A percentile compares a stretch with the other conserved stretches of the same genome.
Evolutionary conservation across 1,140 invertebrate species (phyloP).

Genomic region (Hycleus phaleratus): DNA sequence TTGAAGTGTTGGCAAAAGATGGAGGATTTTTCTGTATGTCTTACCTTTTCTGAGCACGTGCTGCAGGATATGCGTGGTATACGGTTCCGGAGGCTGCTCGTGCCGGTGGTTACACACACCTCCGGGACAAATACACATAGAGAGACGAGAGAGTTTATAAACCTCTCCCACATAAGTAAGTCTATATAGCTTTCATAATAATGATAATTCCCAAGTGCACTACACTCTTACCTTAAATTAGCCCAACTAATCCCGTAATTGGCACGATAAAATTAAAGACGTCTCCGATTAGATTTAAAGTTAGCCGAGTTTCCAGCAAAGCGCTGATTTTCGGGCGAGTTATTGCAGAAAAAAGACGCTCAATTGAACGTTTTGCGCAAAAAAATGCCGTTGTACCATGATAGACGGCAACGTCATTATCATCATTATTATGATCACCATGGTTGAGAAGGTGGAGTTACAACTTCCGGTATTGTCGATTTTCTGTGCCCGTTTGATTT

Average conservation of each 20-base stretch:
- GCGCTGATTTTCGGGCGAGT: too few relatives aligned
- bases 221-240: conserved; percentile 8
- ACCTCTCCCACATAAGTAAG: conserved; percentile 19
- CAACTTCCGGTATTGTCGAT: conserved; percentile 12
- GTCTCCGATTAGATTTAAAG: too few relatives aligned
- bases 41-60: conserved; percentile 25
- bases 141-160: conserved; percentile 30
- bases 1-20: too few relatives aligned
- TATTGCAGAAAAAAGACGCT: too few relatives aligned
- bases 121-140: conserved; percentile 27
- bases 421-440: background rate
- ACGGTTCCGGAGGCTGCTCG: conserved; percentile 36
- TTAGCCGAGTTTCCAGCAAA: too few relatives aligned
- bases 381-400: too few relatives aligned
- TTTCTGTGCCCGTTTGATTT: conserved; percentile 7
- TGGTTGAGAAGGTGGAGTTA: conserved; percentile 8
- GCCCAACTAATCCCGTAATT: background rate
- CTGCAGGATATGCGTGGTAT: conserved; percentile 37
- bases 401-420: too few relatives aligned
- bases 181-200: too few relatives aligned
- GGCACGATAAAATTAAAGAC: too few relatives aligned
- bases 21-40: too few relatives aligned
- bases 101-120: conserved; percentile 38
- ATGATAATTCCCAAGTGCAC: conserved; percentile 11
- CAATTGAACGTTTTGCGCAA: too few relatives aligned